Conservation (phyloP, 2,888 invertebrate species). For the Carabus problematicus region DNA sequence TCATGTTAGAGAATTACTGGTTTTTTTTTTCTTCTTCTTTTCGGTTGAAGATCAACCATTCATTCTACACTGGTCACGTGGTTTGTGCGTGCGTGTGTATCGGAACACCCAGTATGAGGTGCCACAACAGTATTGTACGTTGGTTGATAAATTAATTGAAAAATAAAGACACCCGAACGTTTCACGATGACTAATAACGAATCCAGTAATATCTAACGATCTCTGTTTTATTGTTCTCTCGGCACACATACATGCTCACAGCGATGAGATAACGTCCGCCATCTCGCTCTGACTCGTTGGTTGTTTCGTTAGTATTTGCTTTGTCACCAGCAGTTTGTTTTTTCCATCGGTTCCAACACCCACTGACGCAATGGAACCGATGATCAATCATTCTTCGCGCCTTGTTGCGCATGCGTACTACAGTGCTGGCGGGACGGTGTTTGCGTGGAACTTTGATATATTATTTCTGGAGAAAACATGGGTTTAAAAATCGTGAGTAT, state of each 20-base stretch:
- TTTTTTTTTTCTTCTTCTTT: too few species aligned
- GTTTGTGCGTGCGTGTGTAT: too few species aligned
- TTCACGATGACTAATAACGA: slow-evolving; percentile 28
- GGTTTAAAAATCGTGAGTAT: slow-evolving; percentile 55
- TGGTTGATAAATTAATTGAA: slow-evolving; percentile 34
- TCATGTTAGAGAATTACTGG: too few species aligned
- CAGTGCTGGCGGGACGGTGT: slow-evolving; percentile 25
- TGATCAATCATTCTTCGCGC: slow-evolving; percentile 31
- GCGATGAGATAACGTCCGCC: background rate
- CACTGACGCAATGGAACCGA: slow-evolving; percentile 27
- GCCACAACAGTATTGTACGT: too few species aligned
- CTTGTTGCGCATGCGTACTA: slow-evolving; percentile 11
- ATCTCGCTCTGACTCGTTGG: background rate
- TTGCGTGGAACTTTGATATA: slow-evolving; percentile 39
- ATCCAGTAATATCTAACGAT: slow-evolving; percentile 1
- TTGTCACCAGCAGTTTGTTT: slow-evolving; percentile 10
- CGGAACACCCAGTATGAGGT: too few species aligned
- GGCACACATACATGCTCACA: background rate
- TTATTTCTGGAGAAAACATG: slow-evolving; percentile 53
- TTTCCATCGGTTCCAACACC: background rate
- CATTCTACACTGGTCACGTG: too few species aligned
- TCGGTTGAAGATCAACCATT: too few species aligned
- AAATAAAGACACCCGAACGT: slow-evolving; percentile 15
- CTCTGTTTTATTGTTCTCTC: background rate
- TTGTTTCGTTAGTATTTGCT: slow-evolving; percentile 14